Conservation (phyloP, 1,140 invertebrate genomes). For the Cardiocondyla obscurior region DNA sequence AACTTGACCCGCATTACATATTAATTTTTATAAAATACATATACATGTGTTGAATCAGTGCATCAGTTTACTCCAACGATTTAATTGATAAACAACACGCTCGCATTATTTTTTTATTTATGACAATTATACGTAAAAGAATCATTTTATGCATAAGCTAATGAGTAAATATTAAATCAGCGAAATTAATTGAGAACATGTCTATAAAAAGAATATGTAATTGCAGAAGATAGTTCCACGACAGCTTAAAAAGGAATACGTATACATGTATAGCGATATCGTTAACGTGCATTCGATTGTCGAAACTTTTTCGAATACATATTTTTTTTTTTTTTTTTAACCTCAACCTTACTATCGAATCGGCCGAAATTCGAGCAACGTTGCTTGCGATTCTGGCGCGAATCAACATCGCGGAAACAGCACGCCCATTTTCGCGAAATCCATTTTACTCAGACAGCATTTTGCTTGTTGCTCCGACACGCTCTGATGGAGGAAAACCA, state of each 20-base stretch:
- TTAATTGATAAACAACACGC: too few relatives aligned
- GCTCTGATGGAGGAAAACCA: conserved; percentile 47
- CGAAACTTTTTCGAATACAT: conserved; percentile 6
- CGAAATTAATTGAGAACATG: conserved; percentile 1
- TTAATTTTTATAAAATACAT: background rate
- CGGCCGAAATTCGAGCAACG: background rate
- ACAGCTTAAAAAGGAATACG: background rate
- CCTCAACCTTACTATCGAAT: background rate
- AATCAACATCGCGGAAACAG: conserved; percentile 43
- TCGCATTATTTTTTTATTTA: background rate
- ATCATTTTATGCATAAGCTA: background rate
- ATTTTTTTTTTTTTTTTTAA: conserved; percentile 26
- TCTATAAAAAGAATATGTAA: background rate
- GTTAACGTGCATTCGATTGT: conserved; percentile 2
- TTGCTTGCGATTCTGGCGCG: background rate
- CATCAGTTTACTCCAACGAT: background rate
- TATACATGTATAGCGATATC: background rate
- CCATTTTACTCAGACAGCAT: conserved; percentile 47
- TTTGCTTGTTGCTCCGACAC: conserved; percentile 39
- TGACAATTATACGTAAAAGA: background rate
- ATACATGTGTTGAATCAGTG: background rate
- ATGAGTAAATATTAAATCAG: background rate
- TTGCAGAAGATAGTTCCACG: background rate
- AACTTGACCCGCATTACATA: background rate
- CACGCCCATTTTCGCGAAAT: conserved; percentile 49